A percentile compares a stretch with the other conserved stretches of the same genome.
These are phyloP conservation scores for Tetrapedia diversipes DNA, from an alignment of 2,888 invertebrate genomes.

Conservation along the genomic window DNA sequence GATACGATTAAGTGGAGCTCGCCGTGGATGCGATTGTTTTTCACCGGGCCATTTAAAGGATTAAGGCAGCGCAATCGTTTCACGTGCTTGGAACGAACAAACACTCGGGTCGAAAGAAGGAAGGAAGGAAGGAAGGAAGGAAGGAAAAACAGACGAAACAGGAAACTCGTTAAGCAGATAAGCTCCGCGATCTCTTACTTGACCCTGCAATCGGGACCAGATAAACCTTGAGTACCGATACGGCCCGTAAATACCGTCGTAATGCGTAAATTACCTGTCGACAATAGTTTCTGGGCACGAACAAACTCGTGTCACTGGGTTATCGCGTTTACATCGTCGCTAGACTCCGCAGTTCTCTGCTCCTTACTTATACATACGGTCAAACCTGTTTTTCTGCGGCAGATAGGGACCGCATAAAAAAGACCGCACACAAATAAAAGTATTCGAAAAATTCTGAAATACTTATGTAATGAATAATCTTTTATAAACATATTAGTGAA, in stretches of 20 bases:
- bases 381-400: no score
- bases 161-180: slow-evolving; percentile 57
- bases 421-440: no score
- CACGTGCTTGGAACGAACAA: slow-evolving; percentile 37
- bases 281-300: slow-evolving; percentile 50
- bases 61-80: slow-evolving; percentile 37
- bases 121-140: background rate
- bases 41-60: slow-evolving; percentile 36
- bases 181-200: slow-evolving; percentile 34
- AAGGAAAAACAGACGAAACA: slow-evolving; percentile 34
- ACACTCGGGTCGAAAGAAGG: background rate
- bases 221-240: slow-evolving; percentile 33
- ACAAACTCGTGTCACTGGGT: slow-evolving; percentile 70
- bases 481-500: no score
- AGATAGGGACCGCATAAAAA: no score
- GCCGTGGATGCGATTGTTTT: slow-evolving; percentile 30
- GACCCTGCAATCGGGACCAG: slow-evolving; percentile 39
- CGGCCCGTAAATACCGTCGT: slow-evolving; percentile 40
- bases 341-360: slow-evolving; percentile 51
- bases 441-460: no score
- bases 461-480: no score
- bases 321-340: slow-evolving; percentile 73
- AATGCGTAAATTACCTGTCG: slow-evolving; percentile 48
- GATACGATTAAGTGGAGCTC: slow-evolving; percentile 33
- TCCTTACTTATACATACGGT: no score